Base-by-base conservation (phyloP, 2,113 vertebrate genomes). In the Dicrurus megarhynchus region DNA sequence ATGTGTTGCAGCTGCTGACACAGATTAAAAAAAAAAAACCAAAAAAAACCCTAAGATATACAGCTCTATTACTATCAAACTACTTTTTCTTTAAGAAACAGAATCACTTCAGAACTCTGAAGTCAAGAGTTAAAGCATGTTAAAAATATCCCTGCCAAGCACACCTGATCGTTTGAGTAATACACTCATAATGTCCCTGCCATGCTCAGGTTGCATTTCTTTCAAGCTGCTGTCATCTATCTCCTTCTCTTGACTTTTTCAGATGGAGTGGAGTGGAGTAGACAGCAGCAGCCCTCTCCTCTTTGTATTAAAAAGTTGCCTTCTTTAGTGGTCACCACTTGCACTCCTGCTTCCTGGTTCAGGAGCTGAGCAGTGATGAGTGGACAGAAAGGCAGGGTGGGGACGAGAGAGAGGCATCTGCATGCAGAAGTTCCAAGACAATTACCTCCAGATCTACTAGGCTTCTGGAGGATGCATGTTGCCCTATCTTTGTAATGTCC, bases 111-210 rank as follows among this genome's bases (percentile, higher is more conserved):
- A 80, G 24, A 70, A 32, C 23, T 77, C 16, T 74, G 52, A 82
- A 84, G 23, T 70, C 33, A 68, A 85, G 41, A 56, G 19, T 77
- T 65, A 69, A 80, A 27, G 4, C 8, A 16, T 11, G 21, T 39
- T 90, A 81, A 86, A 96, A 87, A 73, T 85, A 94, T 61, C 16
- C 18, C 52, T 79, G n/a, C 15, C 50, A 86, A 41, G 35, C 21
- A 35, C 35, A 55, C 19, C 35, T 35, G 19, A 79, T 78, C 7
- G 5, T 90, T 80, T 84, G 42, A 89, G 50, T 84, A 94, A 55
- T 11, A 1, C 1, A 4, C 41, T 92, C 52, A 37, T 24, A 55
- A 8, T 4, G 5, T 41, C 52, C 13, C 39, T 78, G 46, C 10
- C 19, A 1, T 47, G 20, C 24, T 91, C 65, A 71, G 44, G 64